These are phyloP conservation scores for Erynnis tages DNA, from an alignment of 2,888 invertebrate species.

Conservation along the genomic window DNA sequence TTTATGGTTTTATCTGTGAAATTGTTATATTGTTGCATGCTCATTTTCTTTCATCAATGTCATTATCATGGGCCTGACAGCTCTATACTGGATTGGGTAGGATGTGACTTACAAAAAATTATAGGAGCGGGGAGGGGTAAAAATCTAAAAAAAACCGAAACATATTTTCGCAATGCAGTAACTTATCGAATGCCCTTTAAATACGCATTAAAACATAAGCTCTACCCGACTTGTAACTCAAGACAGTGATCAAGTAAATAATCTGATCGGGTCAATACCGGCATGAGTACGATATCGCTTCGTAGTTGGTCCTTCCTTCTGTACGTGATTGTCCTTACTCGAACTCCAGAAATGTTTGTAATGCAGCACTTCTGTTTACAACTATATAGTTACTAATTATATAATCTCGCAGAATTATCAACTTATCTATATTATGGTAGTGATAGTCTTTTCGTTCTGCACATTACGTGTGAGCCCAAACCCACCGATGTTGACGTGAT, in stretches of 20 bases:
- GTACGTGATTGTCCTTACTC: not conserved
- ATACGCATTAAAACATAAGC: not conserved
- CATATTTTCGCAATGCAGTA: conserved; percentile 13
- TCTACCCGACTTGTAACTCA: not conserved
- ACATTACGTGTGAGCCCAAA: conserved; percentile 14
- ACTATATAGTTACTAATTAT: not conserved
- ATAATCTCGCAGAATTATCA: conserved; percentile 1
- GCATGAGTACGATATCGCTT: conserved; percentile 19
- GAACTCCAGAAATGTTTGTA: not conserved
- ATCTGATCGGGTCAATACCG: not conserved
- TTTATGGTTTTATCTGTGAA: too few species aligned
- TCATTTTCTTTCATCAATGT: not conserved
- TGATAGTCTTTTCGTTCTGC: conserved; percentile 8
- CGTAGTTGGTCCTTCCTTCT: conserved; percentile 11
- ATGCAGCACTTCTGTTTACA: conserved; percentile 2
- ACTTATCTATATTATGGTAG: conserved; percentile 5
- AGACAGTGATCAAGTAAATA: not conserved
- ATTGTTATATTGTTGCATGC: too few species aligned
- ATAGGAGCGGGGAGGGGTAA: not conserved
- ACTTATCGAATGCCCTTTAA: not conserved
- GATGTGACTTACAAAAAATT: not conserved
- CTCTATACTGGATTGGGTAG: conserved; percentile 2
- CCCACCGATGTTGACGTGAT: not conserved
- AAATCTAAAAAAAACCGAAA: not conserved
- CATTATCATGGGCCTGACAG: not conserved